phyloP scores from a whole-genome alignment of 1,140 invertebrate species.

The Charaxes varanes region DNA sequence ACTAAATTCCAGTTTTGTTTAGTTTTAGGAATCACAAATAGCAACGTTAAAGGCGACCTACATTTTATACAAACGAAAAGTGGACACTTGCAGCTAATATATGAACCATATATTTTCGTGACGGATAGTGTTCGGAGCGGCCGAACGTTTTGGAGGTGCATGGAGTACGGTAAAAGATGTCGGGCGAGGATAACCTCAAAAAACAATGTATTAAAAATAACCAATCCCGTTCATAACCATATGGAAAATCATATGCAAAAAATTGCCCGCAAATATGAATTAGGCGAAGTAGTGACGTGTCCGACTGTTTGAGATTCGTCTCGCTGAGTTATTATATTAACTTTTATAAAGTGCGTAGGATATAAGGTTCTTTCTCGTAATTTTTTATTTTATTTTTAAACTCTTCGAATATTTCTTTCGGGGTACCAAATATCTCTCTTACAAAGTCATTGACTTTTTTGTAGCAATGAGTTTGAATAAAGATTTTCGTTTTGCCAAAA shows the following conservation, averaged over 20 bases:
- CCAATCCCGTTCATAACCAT: constrained; percentile 62
- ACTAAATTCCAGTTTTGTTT: no score
- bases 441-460: constrained; percentile 8
- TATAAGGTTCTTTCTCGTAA: not conserved
- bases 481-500: no score
- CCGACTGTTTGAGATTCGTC: constrained; percentile 38
- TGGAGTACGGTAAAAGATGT: constrained; percentile 63
- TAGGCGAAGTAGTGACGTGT: constrained; percentile 62
- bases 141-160: constrained; percentile 65
- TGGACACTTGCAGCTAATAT: constrained; percentile 60
- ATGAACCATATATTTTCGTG: constrained; percentile 66
- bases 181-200: constrained; percentile 64
- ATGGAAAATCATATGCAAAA: constrained; percentile 53
- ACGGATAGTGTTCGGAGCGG: constrained; percentile 64
- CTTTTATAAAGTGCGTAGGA: constrained; percentile 20
- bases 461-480: not conserved
- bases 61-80: constrained; percentile 69
- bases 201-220: constrained; percentile 56
- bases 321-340: not conserved
- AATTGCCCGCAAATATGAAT: constrained; percentile 57
- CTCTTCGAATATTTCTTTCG: no score
- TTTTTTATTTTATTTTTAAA: not conserved
- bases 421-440: constrained; percentile 5
- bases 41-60: constrained; percentile 49
- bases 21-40: constrained; percentile 51